A percentile compares a stretch with the other conserved stretches of the same genome.
These are phyloP conservation scores for Drosophila persimilis DNA, from an alignment of 1,140 invertebrate species.

Conservation along the genomic window DNA sequence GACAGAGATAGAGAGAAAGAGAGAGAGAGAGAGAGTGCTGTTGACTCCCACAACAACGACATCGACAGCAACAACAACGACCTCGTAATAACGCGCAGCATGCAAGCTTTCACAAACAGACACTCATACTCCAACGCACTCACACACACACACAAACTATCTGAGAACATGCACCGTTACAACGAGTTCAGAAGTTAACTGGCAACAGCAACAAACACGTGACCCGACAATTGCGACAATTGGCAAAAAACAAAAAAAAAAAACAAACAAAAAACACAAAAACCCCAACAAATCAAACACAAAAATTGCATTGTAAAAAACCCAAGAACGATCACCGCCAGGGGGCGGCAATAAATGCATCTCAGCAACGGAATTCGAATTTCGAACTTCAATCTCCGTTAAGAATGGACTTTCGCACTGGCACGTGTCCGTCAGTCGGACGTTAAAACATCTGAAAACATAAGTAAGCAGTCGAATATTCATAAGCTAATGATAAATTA, in stretches of 20 bases:
- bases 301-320: not conserved
- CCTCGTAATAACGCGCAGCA: slow-evolving; percentile 70
- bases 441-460: too few species aligned
- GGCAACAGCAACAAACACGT: slow-evolving; percentile 72
- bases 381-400: slow-evolving; percentile 1
- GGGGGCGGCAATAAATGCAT: too few species aligned
- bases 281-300: slow-evolving; percentile 25
- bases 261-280: slow-evolving; percentile 32
- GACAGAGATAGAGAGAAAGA: not conserved
- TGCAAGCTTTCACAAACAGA: slow-evolving; percentile 70
- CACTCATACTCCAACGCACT: slow-evolving; percentile 43
- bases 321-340: too few species aligned
- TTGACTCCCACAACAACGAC: slow-evolving; percentile 55
- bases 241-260: slow-evolving; percentile 58
- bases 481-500: too few species aligned
- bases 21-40: slow-evolving; percentile 5
- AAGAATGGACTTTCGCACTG: not conserved
- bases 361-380: not conserved
- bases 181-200: slow-evolving; percentile 80
- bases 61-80: slow-evolving; percentile 38
- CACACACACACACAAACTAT: slow-evolving; percentile 17
- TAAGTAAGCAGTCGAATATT: too few species aligned
- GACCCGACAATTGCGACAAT: slow-evolving; percentile 78
- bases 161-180: slow-evolving; percentile 71
- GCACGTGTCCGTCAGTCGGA: too few species aligned